Evolutionary conservation across 2,888 invertebrate species (phyloP), one percentile per base, ranked within the genome.

Genomic region (Encarsia formosa): DNA sequence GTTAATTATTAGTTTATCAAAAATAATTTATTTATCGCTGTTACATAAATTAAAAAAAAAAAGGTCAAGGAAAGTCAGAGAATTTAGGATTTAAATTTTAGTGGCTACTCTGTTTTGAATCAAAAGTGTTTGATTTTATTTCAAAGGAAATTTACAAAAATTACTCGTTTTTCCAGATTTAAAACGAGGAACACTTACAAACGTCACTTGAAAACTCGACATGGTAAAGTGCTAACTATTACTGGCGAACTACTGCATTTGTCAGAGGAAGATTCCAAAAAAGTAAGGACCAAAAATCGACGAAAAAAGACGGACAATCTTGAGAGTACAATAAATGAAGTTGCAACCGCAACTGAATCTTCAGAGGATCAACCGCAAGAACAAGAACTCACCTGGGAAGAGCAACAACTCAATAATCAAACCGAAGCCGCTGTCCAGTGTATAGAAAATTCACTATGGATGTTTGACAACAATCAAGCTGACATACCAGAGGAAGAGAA

Each of bases 121-220:
- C n/a, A n/a, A n/a, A n/a, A n/a, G n/a, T n/a, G n/a, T n/a, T n/a
- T n/a, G n/a, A n/a, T n/a, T n/a, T n/a, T n/a, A n/a, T n/a, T n/a
- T n/a, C n/a, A n/a, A n/a, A n/a, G n/a, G n/a, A n/a, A n/a, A n/a
- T n/a, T n/a, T n/a, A n/a, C n/a, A n/a, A n/a, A n/a, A n/a, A n/a
- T n/a, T n/a, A n/a, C n/a, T n/a, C n/a, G n/a, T 37, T 37, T 54
- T 59, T 51, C 0, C 53, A 77, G 79, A 60, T 81, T 81, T 61
- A 81, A 81, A 66, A 81, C 81, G 0, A 70, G 81, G 24, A 81
- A 81, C 63, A 80, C 81, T 1, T 81, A 80, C 65, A 81, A 81
- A 61, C 74, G 81, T 2, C 81, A 81, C 62, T 66, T 81, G 52
- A 78, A 78, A 62, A 80, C 80, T 4, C 70, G 79, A 3, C 81